Evolutionary conservation across 2,113 vertebrate genomes (phyloP).

Genomic region (Pachyramphus minor): DNA sequence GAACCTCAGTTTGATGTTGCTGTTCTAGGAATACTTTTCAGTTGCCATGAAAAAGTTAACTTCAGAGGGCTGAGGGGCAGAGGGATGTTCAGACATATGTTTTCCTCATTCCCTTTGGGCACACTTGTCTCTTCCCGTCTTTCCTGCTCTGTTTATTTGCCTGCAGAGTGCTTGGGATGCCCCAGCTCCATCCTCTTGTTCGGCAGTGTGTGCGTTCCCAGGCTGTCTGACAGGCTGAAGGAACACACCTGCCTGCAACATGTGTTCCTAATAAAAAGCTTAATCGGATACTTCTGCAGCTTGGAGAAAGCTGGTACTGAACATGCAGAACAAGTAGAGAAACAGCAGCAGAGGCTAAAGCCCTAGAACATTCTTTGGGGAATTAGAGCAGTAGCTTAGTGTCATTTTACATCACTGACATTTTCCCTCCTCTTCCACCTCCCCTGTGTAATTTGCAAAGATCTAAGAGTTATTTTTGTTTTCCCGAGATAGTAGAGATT

Average conservation of each 20-base stretch:
- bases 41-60: background rate
- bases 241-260: constrained; percentile 45
- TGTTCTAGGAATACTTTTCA: background rate
- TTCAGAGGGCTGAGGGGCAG: background rate
- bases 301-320: constrained; percentile 39
- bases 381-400: constrained; percentile 41
- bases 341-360: constrained; percentile 26
- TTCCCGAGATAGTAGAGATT: background rate
- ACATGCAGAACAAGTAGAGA: background rate
- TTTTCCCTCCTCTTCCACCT: background rate
- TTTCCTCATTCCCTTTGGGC: background rate
- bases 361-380: constrained; percentile 16
- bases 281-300: constrained; percentile 26
- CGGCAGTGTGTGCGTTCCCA: background rate
- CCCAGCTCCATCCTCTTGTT: background rate
- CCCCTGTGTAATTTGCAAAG: background rate
- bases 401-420: background rate
- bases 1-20: background rate
- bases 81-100: background rate
- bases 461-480: background rate
- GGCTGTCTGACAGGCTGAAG: background rate
- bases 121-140: background rate
- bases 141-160: background rate
- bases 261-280: constrained; percentile 41
- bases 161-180: background rate